Conservation (phyloP, 1,140 invertebrate species). For the Formica selysi region DNA sequence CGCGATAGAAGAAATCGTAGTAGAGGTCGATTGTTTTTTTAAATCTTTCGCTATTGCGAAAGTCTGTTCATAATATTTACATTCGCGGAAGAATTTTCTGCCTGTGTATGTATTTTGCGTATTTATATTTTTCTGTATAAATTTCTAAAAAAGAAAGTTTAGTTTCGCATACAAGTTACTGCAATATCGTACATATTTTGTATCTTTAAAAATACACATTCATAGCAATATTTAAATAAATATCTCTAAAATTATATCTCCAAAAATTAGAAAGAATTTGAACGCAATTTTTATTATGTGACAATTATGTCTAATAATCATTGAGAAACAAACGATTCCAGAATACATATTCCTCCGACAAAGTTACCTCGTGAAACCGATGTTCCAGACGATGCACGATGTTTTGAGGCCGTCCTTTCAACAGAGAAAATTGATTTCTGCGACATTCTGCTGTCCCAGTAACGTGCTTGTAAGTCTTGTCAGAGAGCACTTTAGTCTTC, state of each 20-base stretch:
- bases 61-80: not conserved
- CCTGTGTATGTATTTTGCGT: not conserved
- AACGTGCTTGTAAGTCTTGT: slow-evolving; percentile 75
- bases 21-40: not conserved
- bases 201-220: not conserved
- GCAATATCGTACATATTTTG: not conserved
- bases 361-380: slow-evolving; percentile 83
- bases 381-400: slow-evolving; percentile 80
- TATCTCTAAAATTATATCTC: too few relatives aligned
- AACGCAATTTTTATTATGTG: not conserved
- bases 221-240: slow-evolving; percentile 4
- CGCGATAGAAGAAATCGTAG: slow-evolving; percentile 10
- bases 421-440: slow-evolving; percentile 80
- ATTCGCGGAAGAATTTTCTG: not conserved
- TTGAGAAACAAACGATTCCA: not conserved
- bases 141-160: not conserved
- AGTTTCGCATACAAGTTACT: not conserved
- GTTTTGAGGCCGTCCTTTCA: slow-evolving; percentile 80
- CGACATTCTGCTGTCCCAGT: slow-evolving; percentile 77
- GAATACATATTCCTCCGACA: not conserved
- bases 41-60: not conserved
- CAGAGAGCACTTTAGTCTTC: slow-evolving; percentile 65
- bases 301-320: not conserved
- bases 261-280: not conserved
- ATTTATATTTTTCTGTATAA: not conserved